These are phyloP conservation scores for Agrochola lota DNA, from an alignment of 2,888 invertebrate genomes.

Conservation along the genomic window DNA sequence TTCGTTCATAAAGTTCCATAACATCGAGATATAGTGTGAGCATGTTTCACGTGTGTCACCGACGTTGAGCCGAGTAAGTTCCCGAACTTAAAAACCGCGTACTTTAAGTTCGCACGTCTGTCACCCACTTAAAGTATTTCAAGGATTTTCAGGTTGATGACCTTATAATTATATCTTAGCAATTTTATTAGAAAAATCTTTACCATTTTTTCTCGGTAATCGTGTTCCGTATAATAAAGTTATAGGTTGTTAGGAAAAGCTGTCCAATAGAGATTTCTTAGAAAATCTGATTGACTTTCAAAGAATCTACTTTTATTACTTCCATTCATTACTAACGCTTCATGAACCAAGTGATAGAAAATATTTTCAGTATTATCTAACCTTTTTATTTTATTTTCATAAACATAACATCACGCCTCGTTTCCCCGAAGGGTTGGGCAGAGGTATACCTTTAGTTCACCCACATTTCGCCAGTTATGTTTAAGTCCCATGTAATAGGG, in stretches of 20 bases:
- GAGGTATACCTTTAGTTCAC: no score
- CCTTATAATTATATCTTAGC: neutral
- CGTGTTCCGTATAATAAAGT: neutral
- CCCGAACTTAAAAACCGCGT: no score
- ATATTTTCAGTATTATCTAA: conserved; percentile 19
- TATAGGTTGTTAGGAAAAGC: neutral
- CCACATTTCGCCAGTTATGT: no score
- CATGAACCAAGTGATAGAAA: neutral
- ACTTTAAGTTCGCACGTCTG: no score
- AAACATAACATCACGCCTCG: no score
- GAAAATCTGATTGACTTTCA: conserved; percentile 1
- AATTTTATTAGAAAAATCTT: neutral
- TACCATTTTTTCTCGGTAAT: neutral
- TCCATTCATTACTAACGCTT: conserved; percentile 9
- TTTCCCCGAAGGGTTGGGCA: no score
- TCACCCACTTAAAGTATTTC: no score
- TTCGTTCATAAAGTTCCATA: no score
- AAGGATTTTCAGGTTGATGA: neutral
- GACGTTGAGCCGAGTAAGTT: no score
- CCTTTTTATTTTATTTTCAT: neutral
- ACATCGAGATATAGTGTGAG: no score
- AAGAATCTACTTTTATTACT: neutral
- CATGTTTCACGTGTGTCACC: no score
- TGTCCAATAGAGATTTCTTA: neutral
- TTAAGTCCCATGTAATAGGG: no score